Percentiles rank a stretch among this genome's conserved stretches.
These are phyloP conservation scores for Australoheros facetus DNA, from an alignment of 2,797 vertebrate genomes.

Conservation along the genomic window DNA sequence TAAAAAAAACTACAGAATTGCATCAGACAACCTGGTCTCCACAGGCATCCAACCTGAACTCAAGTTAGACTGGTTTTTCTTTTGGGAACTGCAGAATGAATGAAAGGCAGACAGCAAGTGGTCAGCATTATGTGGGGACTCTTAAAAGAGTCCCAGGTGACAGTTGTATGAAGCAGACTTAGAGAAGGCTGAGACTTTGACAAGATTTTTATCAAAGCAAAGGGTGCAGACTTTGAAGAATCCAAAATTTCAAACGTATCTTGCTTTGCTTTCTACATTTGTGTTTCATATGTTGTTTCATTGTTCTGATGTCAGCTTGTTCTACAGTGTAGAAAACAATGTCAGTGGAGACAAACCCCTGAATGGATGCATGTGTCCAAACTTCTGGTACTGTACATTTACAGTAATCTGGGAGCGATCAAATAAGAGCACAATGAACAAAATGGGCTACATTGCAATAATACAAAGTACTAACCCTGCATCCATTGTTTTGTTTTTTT, in stretches of 20 bases:
- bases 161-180: neutral
- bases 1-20: neutral
- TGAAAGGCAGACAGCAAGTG: neutral
- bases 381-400: neutral
- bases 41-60: neutral
- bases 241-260: neutral
- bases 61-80: no score
- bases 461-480: neutral
- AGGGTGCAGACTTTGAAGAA: neutral
- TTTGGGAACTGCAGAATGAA: neutral
- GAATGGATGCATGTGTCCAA: neutral
- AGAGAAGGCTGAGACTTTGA: fast-evolving
- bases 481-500: fast-evolving
- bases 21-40: neutral
- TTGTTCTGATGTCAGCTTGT: neutral
- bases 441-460: neutral
- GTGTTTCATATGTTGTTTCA: neutral
- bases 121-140: neutral
- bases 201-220: neutral
- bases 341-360: neutral
- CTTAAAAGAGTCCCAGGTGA: neutral
- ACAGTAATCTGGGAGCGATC: no score
- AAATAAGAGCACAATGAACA: no score
- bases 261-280: neutral
- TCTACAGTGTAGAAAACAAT: neutral